A percentile compares a stretch with the other conserved stretches of the same genome.
Conservation (phyloP, 2,113 vertebrate species). For the Leucopsar rothschildi region DNA sequence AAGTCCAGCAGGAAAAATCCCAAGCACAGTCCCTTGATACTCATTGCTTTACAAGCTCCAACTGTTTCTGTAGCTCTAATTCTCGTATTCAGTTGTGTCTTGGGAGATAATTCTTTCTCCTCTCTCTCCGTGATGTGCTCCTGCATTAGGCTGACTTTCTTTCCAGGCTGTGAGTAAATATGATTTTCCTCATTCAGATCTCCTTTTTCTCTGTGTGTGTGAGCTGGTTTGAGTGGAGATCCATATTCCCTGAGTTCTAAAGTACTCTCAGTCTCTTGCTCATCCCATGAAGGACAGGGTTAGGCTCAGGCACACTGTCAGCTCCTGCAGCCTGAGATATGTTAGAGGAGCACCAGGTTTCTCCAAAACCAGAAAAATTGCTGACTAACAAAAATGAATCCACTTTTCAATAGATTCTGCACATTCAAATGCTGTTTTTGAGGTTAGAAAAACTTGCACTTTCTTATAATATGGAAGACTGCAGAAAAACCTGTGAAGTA, state of each 20-base stretch:
- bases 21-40: background rate
- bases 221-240: background rate
- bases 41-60: background rate
- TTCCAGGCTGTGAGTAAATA: background rate
- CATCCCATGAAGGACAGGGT: background rate
- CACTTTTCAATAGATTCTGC: background rate
- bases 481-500: background rate
- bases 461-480: background rate
- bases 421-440: background rate
- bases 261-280: background rate
- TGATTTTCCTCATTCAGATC: background rate
- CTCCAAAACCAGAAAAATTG: background rate
- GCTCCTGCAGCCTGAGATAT: background rate
- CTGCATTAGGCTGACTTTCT: background rate
- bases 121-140: background rate
- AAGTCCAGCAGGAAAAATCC: background rate
- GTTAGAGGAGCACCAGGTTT: background rate
- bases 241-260: background rate
- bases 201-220: fast-evolving
- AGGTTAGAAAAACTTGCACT: background rate
- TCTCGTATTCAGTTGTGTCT: background rate
- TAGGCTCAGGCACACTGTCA: background rate
- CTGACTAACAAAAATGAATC: background rate
- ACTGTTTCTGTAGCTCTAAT: background rate
- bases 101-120: background rate